These are phyloP conservation scores for Andrena hattorfiana DNA, from an alignment of 2,888 invertebrate species.

Conservation along the genomic window DNA sequence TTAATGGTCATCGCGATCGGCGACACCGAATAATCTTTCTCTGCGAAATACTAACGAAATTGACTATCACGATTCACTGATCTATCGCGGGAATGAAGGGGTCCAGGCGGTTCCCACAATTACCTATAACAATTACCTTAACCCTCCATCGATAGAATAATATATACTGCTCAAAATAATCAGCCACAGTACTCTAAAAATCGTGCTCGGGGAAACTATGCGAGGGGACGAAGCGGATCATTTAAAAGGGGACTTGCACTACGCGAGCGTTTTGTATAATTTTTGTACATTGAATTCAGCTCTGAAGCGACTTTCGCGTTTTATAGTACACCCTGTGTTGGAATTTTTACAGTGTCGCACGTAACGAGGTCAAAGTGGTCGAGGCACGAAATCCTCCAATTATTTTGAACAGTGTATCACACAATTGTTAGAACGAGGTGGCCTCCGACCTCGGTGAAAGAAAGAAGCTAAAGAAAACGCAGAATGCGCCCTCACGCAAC, in stretches of 20 bases:
- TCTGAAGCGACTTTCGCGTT: background rate
- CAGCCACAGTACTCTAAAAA: background rate
- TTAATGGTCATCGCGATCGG: background rate
- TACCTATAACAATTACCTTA: slow-evolving; percentile 7
- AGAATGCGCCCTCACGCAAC: too few species aligned
- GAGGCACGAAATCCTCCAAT: background rate
- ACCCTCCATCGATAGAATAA: slow-evolving; percentile 15
- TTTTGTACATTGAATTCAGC: background rate
- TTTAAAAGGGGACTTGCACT: too few species aligned
- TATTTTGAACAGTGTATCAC: slow-evolving; percentile 29
- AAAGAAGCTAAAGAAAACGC: too few species aligned
- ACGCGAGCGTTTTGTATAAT: background rate
- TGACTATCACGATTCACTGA: slow-evolving; percentile 11
- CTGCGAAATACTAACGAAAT: slow-evolving; percentile 22
- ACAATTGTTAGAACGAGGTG: background rate
- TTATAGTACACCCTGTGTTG: background rate
- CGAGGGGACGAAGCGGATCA: too few species aligned
- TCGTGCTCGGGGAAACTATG: background rate
- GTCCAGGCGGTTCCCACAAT: slow-evolving; percentile 5
- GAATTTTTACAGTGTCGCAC: background rate
- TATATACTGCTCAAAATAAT: slow-evolving; percentile 31
- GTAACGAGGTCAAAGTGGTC: background rate
- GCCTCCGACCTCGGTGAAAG: too few species aligned
- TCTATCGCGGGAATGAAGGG: slow-evolving; percentile 22
- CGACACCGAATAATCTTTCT: slow-evolving; percentile 1